phyloP scores from a whole-genome alignment of 1,140 invertebrate species.

The Asobara japonica region DNA sequence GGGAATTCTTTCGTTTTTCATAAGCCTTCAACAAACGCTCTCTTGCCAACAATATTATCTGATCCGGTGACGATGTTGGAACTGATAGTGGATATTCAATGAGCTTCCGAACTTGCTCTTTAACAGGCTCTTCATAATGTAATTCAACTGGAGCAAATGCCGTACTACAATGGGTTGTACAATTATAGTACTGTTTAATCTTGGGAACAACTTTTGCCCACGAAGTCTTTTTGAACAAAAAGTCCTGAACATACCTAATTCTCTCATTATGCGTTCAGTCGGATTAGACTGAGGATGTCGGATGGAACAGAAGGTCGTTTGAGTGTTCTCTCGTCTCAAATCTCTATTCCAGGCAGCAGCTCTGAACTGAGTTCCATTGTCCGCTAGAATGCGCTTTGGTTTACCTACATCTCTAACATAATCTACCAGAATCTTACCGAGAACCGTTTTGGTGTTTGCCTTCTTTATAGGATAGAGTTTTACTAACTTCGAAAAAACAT shows the following conservation, averaged over 20 bases:
- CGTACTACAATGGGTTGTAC: slow-evolving; percentile 30
- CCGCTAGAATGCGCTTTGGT: slow-evolving; percentile 22
- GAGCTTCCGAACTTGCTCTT: slow-evolving; percentile 8
- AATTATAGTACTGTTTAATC: slow-evolving; percentile 24
- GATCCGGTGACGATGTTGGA: no score
- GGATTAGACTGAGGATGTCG: slow-evolving; percentile 31
- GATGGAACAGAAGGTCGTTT: slow-evolving; percentile 19
- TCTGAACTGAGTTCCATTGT: slow-evolving; percentile 35
- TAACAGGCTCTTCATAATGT: slow-evolving; percentile 30
- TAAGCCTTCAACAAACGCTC: neutral
- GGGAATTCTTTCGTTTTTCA: neutral
- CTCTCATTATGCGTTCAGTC: slow-evolving; percentile 27
- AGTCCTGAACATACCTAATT: slow-evolving; percentile 33
- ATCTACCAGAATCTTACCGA: slow-evolving; percentile 25
- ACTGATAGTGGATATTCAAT: neutral
- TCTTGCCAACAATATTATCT: neutral
- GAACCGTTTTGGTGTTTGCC: slow-evolving; percentile 16
- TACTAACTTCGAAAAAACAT: slow-evolving; percentile 39
- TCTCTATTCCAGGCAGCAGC: slow-evolving; percentile 7
- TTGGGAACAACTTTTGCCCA: slow-evolving; percentile 27
- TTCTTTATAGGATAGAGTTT: slow-evolving; percentile 29
- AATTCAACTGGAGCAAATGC: slow-evolving; percentile 32
- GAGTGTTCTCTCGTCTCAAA: slow-evolving; percentile 9
- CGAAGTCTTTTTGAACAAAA: slow-evolving; percentile 24
- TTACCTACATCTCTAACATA: slow-evolving; percentile 26